These are phyloP conservation scores for Hydrophis major DNA, from an alignment of 2,797 vertebrate genomes.

Conservation along the genomic window DNA sequence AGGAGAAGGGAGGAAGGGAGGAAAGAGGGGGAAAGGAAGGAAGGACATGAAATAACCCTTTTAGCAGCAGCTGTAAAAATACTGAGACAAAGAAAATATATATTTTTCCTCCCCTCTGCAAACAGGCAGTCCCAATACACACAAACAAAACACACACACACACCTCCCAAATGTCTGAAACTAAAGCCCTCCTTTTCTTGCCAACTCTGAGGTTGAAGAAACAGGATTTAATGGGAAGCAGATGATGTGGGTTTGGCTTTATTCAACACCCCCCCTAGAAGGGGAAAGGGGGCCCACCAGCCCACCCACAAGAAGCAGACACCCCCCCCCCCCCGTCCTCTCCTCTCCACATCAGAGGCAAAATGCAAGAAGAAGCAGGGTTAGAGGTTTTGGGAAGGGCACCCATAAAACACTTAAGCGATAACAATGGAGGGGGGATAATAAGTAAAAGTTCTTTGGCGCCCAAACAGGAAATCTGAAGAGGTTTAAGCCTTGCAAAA, in stretches of 20 bases:
- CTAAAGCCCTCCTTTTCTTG: neutral
- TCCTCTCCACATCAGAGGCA: neutral
- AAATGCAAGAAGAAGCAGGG: neutral
- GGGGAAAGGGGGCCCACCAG: neutral
- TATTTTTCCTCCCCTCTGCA: neutral
- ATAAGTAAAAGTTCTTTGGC: neutral
- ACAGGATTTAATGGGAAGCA: constrained; percentile 69
- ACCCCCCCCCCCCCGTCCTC: rapidly evolving
- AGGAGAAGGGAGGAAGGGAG: too few relatives aligned
- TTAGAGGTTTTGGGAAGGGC: neutral
- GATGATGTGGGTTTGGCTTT: constrained; percentile 60
- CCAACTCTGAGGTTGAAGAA: neutral
- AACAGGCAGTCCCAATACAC: neutral
- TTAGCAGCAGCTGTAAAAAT: neutral
- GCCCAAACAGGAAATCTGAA: neutral
- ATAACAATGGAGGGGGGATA: neutral
- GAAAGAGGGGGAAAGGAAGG: neutral
- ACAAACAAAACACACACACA: neutral
- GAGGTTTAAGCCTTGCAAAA: neutral
- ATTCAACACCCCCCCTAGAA: too few relatives aligned
- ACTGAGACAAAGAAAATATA: neutral
- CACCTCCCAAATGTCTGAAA: neutral
- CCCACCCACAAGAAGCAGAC: neutral
- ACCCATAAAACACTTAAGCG: neutral
- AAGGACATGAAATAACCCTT: neutral